Base-by-base conservation (phyloP, 2,113 vertebrate genomes). In the Perognathus longimembris region DNA sequence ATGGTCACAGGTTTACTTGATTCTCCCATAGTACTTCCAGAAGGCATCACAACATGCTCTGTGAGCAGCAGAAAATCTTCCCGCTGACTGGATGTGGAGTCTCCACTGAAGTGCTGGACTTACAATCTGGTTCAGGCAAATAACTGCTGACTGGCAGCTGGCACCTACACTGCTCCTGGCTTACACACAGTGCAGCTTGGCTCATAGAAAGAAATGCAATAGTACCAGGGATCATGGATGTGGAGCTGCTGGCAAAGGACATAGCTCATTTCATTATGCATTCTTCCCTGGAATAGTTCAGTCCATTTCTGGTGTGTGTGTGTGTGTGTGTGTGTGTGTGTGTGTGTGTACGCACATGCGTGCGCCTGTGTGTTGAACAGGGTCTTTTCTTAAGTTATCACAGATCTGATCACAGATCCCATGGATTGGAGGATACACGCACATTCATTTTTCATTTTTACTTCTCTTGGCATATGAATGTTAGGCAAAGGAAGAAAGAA, bases 371-470 rank as follows among this genome's bases (percentile, higher is more conserved):
- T 61, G 7, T 17, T 64, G 54, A 80, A 90, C 11, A 83, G 32
- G 40, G 30, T 15, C 57, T 93, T 85, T 78, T 63, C 83, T 88
- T 69, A 59, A 36, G 36, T 74, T n/a, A 92, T 92, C 61, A 87
- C 7, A 90, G 64, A 24, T 91, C 45, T 95, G 73, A 85, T 86
- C 40, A 89, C 84, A 93, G 83, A 94, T 69, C 17, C 64, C 54
- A 87, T 50, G 26, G 63, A 78, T n/a, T 89, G 45, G 83, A 95
- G 36, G 90, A 87, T 64, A 90, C 32, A 85, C 20, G 45, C 61
- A 96, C 89, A 92, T 94, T 95, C 63, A 94, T 92, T 96, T 96
- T 95, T 88, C 74, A 96, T 90, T 85, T 88, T 77, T 94, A 77
- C 71, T 89, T 92, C 45, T 92, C 91, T 85, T 82, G 76, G 69